Base-by-base conservation (phyloP, 2,888 invertebrate species). In the Myopa testacea region DNA sequence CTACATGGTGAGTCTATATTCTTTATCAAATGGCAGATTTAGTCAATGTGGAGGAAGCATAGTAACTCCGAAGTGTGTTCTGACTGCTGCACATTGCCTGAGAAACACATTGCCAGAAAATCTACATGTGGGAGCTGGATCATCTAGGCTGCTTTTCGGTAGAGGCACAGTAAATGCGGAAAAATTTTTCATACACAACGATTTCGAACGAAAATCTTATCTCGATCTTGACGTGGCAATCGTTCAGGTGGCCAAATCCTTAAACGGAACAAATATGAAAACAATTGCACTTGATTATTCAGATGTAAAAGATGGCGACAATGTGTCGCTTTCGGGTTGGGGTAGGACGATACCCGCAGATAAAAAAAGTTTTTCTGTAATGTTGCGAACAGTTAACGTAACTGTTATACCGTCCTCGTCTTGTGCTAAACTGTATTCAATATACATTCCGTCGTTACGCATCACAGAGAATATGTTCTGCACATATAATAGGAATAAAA, bases 401-500 rank as follows among this genome's bases (percentile, higher is more conserved):
- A 8, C 58, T n/a, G 58, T 58, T 16, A 16, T 58, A 14, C 16
- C 58, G 5, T 16, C 16, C 16, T n/a, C 19, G 2, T 58, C 58
- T n/a, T 58, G 58, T 58, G 16, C 14, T 6, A 58, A n/a, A 16
- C 5, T n/a, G 58, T 58, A 58, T 58, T 5, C 12, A 14, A 6
- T 16, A n/a, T 16, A n/a, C 5, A n/a, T 8, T 58, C 5, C 16
- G 4, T 16, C 12, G 12, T 45, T 45, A 45, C 10, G 6, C 45
- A 45, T 45, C 6, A 58, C 58, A 6, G 16, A 58, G 3, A 16
- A 58, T 65, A 16, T 26, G 38, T 52, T 58, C 34, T 60, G 38
- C 68, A 6, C 58, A 55, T 26, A 40, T 60, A 58, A 68, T 76
- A 50, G 75, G 78, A 78, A 79, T 78, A 79, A 80, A 79, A 78